Base-by-base conservation (phyloP, 2,888 invertebrate genomes). In the Synanthedon andrenaeformis region DNA sequence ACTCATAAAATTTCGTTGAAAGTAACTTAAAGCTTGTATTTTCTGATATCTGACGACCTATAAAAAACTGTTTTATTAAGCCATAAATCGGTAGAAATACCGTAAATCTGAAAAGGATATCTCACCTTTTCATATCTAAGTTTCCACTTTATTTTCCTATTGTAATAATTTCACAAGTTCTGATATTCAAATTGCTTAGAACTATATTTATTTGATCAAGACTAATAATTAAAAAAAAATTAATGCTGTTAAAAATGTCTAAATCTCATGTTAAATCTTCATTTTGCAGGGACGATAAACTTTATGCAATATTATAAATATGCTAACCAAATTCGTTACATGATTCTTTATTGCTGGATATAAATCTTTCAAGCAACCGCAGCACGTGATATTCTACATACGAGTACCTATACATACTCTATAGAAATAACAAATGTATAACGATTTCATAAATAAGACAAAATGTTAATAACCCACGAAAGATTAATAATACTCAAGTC, bases 271-370 rank as follows among this genome's bases (percentile, higher is more conserved):
- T 35, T 35, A 10, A 10, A 35, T 35, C 35, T 35, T 35, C 23
- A 23, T 23, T 23, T 23, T 23, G 23, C 23, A 23, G 4, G 5
- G 5, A 23, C 23, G 1, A 23, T 23, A 6, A 23, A 23, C 23
- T 23, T 23, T 23, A 23, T 23, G 23, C 23, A 23, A 23, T 23
- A 23, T 23, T 23, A 23, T 23, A 5, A 23, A 60, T 58, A 57
- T 58, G 58, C 56, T 58, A 58, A 56, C 61, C 58, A 57, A 58
- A 59, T 59, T 62, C 58, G 56, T 57, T 56, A 57, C 57, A 54
- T 54, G 54, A 61, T 63, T 58, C 61, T 64, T 60, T 64, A 63
- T 59, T 55, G 55, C 55, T 19, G 57, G 55, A 55, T 58, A 58
- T 58, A 59, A 60, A 59, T 35, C 58, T 56, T 58, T 61, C 61